Evolutionary conservation across 2,113 vertebrate species (phyloP).

Genomic region (Macrotus californicus): DNA sequence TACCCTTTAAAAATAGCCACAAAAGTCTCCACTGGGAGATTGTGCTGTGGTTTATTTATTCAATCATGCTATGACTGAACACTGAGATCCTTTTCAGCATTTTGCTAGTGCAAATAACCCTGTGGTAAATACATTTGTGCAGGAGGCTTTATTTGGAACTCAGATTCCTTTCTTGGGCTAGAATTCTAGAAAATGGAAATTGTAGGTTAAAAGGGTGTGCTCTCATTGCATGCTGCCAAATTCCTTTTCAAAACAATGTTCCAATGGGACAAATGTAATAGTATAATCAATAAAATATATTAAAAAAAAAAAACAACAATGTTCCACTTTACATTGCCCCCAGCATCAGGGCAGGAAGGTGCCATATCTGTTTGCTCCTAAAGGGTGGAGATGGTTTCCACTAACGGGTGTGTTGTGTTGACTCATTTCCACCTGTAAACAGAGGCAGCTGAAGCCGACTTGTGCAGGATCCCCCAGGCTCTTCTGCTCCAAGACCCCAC

Average conservation of each 20-base stretch:
- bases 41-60: neutral
- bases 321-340: neutral
- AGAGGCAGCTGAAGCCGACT: neutral
- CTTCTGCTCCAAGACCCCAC: neutral
- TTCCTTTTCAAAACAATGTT: neutral
- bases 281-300: too few species aligned
- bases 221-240: neutral
- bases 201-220: neutral
- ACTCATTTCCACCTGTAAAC: conserved; percentile 40
- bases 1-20: neutral
- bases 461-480: neutral
- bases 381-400: neutral
- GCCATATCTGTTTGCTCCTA: neutral
- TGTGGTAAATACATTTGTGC: neutral
- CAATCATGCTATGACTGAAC: neutral
- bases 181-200: conserved; percentile 36
- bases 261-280: too few species aligned
- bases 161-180: neutral
- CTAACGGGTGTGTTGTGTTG: neutral
- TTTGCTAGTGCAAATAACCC: neutral
- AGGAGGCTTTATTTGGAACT: neutral
- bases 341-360: neutral
- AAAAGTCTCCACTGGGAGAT: neutral
- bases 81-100: neutral
- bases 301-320: too few species aligned